Conservation (phyloP, 2,113 vertebrate species). For the Rhipidura dahli region DNA sequence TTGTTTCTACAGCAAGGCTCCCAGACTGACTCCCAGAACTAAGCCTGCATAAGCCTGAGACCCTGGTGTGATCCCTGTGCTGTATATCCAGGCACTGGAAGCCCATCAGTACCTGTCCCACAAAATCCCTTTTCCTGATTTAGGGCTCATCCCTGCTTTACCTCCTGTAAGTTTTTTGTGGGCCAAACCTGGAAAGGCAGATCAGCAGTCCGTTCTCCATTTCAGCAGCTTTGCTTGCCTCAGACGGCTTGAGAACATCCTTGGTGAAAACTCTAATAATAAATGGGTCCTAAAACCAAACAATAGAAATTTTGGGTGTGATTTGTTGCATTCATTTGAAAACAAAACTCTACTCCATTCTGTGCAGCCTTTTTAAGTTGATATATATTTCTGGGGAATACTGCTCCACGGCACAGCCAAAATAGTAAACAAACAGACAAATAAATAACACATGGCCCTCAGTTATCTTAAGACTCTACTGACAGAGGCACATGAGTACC, state of each 20-base stretch:
- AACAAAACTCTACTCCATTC: neutral
- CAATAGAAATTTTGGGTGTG: neutral
- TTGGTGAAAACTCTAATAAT: neutral
- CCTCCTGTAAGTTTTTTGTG: neutral
- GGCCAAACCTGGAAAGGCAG: neutral
- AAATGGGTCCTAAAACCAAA: neutral
- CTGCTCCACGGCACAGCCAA: neutral
- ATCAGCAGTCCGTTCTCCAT: neutral
- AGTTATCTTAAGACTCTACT: neutral
- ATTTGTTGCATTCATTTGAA: neutral
- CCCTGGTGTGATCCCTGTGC: neutral
- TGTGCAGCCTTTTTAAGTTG: neutral
- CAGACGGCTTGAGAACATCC: neutral
- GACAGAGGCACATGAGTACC: neutral
- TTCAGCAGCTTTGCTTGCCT: neutral
- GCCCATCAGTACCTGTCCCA: neutral
- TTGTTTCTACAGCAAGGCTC: neutral
- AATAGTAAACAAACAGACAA: neutral
- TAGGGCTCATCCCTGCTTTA: neutral
- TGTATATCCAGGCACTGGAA: neutral
- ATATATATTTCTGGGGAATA: neutral
- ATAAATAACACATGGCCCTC: neutral
- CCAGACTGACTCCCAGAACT: neutral
- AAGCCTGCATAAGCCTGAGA: neutral
- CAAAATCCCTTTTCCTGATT: neutral